phyloP scores from a whole-genome alignment of 2,113 vertebrate genomes.

The Stomatorhinus ivindoensis region DNA sequence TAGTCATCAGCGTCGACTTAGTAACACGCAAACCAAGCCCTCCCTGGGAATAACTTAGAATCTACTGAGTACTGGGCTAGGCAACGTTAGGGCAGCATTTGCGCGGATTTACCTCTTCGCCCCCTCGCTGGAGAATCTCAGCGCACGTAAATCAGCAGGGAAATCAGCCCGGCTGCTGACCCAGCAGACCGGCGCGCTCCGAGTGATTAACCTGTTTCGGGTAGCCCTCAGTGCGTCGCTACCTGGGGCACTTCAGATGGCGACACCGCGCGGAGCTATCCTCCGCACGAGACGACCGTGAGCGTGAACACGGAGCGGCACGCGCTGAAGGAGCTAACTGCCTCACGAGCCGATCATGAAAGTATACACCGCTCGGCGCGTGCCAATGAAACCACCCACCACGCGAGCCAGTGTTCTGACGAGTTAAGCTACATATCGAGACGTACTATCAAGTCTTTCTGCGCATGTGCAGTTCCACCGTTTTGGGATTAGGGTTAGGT shows the following conservation, averaged over 20 bases:
- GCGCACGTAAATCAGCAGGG: slow-evolving; percentile 37
- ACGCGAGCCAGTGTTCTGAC: too few relatives aligned
- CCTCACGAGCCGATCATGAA: not conserved
- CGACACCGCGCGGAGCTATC: not conserved
- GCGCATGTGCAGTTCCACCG: too few relatives aligned
- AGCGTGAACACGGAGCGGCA: not conserved
- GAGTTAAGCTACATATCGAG: too few relatives aligned
- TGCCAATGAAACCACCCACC: not conserved
- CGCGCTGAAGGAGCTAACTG: not conserved
- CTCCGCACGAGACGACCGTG: not conserved
- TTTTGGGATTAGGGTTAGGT: too few relatives aligned
- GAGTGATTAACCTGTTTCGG: slow-evolving; percentile 33
- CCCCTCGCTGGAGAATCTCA: slow-evolving; percentile 30
- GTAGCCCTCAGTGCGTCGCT: not conserved
- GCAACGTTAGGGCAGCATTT: slow-evolving; percentile 6
- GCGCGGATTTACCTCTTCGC: slow-evolving; percentile 33
- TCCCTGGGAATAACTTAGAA: not conserved
- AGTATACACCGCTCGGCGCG: not conserved
- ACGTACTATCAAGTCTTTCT: too few relatives aligned
- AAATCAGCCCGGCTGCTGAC: slow-evolving; percentile 36
- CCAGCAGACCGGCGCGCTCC: slow-evolving; percentile 23
- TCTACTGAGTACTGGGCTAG: not conserved
- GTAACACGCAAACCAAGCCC: not conserved
- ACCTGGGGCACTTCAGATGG: not conserved
- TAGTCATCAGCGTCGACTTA: not conserved